Base-by-base conservation (phyloP, 1,140 invertebrate genomes). In the Pseudomyrmex gracilis region DNA sequence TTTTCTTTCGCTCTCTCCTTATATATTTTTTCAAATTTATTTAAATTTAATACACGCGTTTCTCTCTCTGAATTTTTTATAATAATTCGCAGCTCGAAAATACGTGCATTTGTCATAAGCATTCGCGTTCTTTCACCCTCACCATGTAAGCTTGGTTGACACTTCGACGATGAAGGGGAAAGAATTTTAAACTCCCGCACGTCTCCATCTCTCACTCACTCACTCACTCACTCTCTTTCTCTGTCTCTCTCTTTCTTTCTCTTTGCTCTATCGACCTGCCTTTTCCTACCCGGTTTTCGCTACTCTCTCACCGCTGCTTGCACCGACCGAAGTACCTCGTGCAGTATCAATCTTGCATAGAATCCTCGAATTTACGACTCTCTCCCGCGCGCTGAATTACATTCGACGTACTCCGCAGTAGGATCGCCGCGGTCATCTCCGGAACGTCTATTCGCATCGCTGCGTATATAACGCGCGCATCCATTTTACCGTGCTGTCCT, bases 331-430 rank as follows among this genome's bases (percentile, higher is more conserved):
- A 73, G 45, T 85, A 55, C 83, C 55, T 71, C 73, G 53, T 74
- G 63, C 34, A 34, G 76, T 67, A 73, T 86, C 83, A 85, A 85
- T 86, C 76, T 86, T 82, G 22, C 67, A 82, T 57, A 83, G 22
- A 68, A 60, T 80, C 64, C 83, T 82, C 57, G 51, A 87, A 86
- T 85, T 87, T 89, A 73, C 78, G 70, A 22, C 57, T 13, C 68
- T 67, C 83, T 80, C 51, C 68, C 76, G 13, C 22, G 58, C 53
- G 24, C 49, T 80, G 58, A 84, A 84, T 82, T 84, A 82, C 67
- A 84, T 82, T 82, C 64, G 17, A 45, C 53, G 57, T 20, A 13
- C 70, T 64, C 55, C 60, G 58, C 57, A 66, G 55, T 67, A 87
- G 34, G 34, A 12, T 73, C 34, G 47, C 43, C 53, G 15, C 22